Evolutionary conservation across 2,888 invertebrate species (phyloP), one percentile per base, ranked within the genome.

Genomic region (Tipula confusa): DNA sequence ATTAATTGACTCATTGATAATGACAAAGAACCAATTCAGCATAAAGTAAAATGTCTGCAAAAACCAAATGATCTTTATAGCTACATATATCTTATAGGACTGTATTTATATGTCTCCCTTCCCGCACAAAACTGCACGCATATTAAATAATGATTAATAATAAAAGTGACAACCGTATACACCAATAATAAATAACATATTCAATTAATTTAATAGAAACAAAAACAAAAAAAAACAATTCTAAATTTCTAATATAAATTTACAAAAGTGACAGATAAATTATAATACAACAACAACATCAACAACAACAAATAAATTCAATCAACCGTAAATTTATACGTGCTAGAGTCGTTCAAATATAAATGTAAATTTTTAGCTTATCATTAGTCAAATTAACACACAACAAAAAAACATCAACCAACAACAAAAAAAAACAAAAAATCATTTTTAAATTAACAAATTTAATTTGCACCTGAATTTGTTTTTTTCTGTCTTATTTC

Each of bases 311-410:
- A 2, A 38, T 11, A 38, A 38, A 38, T 38, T 38, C 38, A 38
- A 38, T 38, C 38, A 38, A 9, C 38, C 38, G 13, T 38, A 38
- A 38, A 38, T 38, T n/a, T 31, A 43, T 43, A 43, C 13, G 24
- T 24, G 64, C 24, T n/a, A n/a, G 64, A 64, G 18, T 64, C 11
- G 9, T 64, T 64, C 64, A 64, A 64, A 64, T 24, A 24, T 24
- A 64, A 64, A 64, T 64, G 24, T 64, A 64, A 64, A 64, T 64
- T 64, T 64, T 64, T 9, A 24, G 24, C 24, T 64, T 24, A 64
- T 64, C 64, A 64, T 64, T 64, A 64, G 64, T 64, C 64, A 64
- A 64, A 64, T 64, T 64, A 64, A 64, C 64, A 64, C 64, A 64
- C 64, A 64, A 64, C 64, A 24, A 64, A 64, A n/a, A 64, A 64